phyloP scores from a whole-genome alignment of 1,140 invertebrate genomes.

The Elymnias hypermnestra region DNA sequence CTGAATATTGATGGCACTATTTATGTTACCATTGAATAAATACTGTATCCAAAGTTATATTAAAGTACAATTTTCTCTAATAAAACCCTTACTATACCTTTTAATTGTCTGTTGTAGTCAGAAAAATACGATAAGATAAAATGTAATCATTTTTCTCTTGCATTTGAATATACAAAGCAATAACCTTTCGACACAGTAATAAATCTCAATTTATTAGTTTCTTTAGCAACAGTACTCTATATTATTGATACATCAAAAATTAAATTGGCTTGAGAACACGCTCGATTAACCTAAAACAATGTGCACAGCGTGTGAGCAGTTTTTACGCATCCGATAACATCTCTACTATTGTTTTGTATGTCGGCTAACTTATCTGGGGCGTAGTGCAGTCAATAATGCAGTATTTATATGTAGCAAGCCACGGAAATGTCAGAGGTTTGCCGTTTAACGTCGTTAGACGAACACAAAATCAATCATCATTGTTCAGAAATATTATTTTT shows the following conservation, averaged over 20 bases:
- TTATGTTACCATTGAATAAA: too few relatives aligned
- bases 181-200: too few relatives aligned
- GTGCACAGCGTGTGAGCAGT: conserved; percentile 3
- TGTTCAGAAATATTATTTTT: too few relatives aligned
- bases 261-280: conserved; percentile 9
- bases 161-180: too few relatives aligned
- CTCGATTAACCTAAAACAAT: conserved; percentile 11
- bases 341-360: conserved; percentile 11
- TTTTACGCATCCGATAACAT: conserved; percentile 6
- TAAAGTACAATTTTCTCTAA: too few relatives aligned
- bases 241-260: conserved; percentile 6
- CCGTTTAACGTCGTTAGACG: not conserved
- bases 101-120: too few relatives aligned
- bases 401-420: conserved; percentile 4
- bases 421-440: conserved; percentile 1
- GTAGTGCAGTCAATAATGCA: conserved; percentile 5
- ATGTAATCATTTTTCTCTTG: too few relatives aligned
- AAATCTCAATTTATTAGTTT: not conserved
- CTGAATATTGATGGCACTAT: too few relatives aligned
- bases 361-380: conserved; percentile 14
- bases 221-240: not conserved
- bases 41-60: too few relatives aligned
- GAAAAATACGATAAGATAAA: too few relatives aligned
- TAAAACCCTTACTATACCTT: too few relatives aligned
- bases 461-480: too few relatives aligned